Evolutionary conservation across 2,888 invertebrate species (phyloP).

Genomic region (Phania funesta): DNA sequence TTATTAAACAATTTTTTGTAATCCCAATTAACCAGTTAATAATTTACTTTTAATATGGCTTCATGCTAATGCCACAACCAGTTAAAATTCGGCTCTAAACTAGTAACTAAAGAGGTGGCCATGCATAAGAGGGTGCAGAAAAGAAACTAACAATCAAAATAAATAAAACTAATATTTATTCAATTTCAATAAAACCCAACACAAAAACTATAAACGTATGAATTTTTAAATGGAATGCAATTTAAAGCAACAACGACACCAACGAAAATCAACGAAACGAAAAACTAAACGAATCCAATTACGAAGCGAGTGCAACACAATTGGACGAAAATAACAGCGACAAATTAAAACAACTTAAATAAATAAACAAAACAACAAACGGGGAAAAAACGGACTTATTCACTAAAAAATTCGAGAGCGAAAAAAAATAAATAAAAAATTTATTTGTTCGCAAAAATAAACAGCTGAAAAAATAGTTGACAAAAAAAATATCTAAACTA

Average conservation of each 20-base stretch:
- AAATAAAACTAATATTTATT: constrained; percentile 52
- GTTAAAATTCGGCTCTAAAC: background rate
- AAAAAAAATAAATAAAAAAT: constrained; percentile 30
- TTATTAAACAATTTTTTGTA: too few species aligned
- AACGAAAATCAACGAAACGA: constrained; percentile 18
- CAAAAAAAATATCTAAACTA: constrained; percentile 3
- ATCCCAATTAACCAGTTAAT: too few species aligned
- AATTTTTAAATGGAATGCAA: constrained; percentile 53
- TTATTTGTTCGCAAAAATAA: constrained; percentile 25
- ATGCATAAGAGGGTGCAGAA: background rate
- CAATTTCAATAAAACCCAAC: constrained; percentile 52
- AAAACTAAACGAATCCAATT: constrained; percentile 63
- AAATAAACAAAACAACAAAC: constrained; percentile 40
- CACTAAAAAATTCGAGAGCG: constrained; percentile 34
- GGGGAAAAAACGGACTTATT: background rate
- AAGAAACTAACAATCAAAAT: constrained; percentile 28
- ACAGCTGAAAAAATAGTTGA: constrained; percentile 48
- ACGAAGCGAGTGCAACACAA: constrained; percentile 61
- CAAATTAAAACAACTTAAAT: constrained; percentile 36
- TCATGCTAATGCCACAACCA: background rate
- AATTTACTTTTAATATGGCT: too few species aligned
- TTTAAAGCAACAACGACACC: background rate
- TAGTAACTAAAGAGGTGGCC: background rate
- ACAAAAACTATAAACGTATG: constrained; percentile 15
- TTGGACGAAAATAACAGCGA: constrained; percentile 48